Conservation (phyloP, 1,140 invertebrate genomes). For the Drosophila bifasciata region DNA sequence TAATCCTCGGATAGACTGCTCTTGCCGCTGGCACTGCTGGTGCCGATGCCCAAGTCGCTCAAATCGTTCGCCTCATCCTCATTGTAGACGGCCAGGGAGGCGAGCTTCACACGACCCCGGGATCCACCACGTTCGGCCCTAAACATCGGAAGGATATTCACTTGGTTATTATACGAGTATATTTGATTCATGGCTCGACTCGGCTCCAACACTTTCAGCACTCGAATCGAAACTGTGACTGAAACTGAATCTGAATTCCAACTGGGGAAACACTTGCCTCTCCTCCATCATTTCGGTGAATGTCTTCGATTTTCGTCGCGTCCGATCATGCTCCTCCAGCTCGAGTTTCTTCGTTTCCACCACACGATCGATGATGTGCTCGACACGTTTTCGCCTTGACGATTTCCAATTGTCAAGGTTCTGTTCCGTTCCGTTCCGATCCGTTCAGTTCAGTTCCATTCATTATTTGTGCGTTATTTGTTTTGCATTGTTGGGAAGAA, state of each 20-base stretch:
- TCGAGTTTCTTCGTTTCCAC: slow-evolving; percentile 94
- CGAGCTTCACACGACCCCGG: slow-evolving; percentile 84
- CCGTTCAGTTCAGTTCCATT: slow-evolving; percentile 17
- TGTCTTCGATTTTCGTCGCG: slow-evolving; percentile 92
- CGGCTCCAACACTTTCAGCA: neutral
- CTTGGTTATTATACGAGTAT: neutral
- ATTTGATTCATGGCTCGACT: neutral
- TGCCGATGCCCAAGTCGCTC: slow-evolving; percentile 92
- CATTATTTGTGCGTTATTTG: slow-evolving; percentile 21
- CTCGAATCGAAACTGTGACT: too few species aligned
- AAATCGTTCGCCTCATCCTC: slow-evolving; percentile 93
- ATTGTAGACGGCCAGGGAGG: slow-evolving; percentile 88
- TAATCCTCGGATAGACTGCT: slow-evolving; percentile 89
- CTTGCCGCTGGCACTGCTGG: slow-evolving; percentile 90
- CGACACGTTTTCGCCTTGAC: slow-evolving; percentile 93
- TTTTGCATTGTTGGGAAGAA: slow-evolving; percentile 35
- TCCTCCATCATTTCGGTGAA: slow-evolving; percentile 97
- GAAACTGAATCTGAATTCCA: neutral
- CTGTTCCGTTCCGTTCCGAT: slow-evolving; percentile 85
- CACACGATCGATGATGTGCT: slow-evolving; percentile 94
- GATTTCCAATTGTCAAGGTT: slow-evolving; percentile 98
- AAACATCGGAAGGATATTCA: slow-evolving; percentile 7
- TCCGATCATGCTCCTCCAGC: slow-evolving; percentile 90
- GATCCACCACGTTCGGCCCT: slow-evolving; percentile 85
- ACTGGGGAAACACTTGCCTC: slow-evolving; percentile 86